Base-by-base conservation (phyloP, 2,797 vertebrate genomes). In the Periparus ater region DNA sequence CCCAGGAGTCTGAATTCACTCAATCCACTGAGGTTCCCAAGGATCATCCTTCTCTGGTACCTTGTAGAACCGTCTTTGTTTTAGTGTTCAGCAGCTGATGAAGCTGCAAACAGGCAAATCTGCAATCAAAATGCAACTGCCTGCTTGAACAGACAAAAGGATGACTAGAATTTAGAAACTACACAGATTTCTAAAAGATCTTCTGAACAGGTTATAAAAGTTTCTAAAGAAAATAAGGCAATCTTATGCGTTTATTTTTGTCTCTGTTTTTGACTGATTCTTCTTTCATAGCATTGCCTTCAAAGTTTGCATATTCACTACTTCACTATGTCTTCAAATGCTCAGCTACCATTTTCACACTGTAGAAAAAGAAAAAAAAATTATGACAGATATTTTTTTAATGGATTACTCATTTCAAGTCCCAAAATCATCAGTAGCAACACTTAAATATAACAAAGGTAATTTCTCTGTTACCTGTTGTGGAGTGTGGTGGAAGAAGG, bases 1-100 rank as follows among this genome's bases (percentile, higher is more conserved):
- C 65, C 75, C 78, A 87, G 32, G 29, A 93, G 88, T 55, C 18
- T 63, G 66, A 91, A 77, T 58, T 88, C 85, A 54, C 22, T 85
- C 32, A 38, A 25, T 58, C 34, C 71, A 63, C 85, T 88, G 76
- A 91, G 18, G 54, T 94, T 94, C 29, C 58, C 12, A 6, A 26
- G 27, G 54, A 54, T 42, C 85, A 88, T 91, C 55, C 21, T 48
- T 32, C 71, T 13, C 3, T 51, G 60, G n/a, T 45, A 36, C 42
- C 19, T 26, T 5, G n/a, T 3, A n/a, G 50, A 74, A 34, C 14
- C 34, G 34, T 20, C n/a, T 42, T 57, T 0, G 0, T 21, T 79
- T 67, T 14, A 32, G 30, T 16, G 25, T 6, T 85, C 48, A 42
- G 47, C 16, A 47, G 54, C 58, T 66, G 58, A 38, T 34, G 30